Evolutionary conservation across 2,888 invertebrate species (phyloP).

Genomic region (Crossocerus cetratus): DNA sequence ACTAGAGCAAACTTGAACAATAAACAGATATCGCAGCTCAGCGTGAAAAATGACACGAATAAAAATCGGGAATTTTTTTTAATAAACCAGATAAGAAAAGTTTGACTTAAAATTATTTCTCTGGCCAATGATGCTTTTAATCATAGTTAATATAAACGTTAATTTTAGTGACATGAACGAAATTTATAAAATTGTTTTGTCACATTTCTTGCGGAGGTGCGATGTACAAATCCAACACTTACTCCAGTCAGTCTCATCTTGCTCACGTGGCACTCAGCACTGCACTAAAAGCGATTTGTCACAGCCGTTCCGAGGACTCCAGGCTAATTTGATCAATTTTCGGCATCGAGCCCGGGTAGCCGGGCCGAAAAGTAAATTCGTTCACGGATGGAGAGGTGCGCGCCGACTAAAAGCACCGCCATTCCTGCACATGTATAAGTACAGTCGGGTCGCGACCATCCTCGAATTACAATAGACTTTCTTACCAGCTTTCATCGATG

Average conservation of each 20-base stretch:
- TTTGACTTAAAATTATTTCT: no score
- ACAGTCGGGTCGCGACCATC: constrained; percentile 75
- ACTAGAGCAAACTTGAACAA: no score
- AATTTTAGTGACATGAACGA: no score
- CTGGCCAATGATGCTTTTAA: no score
- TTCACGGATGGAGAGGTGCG: constrained; percentile 67
- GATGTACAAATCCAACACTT: background rate
- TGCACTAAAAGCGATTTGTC: constrained; percentile 37
- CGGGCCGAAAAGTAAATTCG: constrained; percentile 62
- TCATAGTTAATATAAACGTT: no score
- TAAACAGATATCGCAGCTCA: no score
- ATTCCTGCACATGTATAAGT: constrained; percentile 76
- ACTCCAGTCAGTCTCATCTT: no score
- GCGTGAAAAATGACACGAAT: no score
- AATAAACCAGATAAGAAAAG: no score
- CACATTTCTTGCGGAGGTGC: background rate
- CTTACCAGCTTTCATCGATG: constrained; percentile 76
- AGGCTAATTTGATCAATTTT: constrained; percentile 5
- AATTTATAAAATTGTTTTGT: no score
- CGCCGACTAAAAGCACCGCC: constrained; percentile 71
- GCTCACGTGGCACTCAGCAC: constrained; percentile 48
- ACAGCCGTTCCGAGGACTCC: constrained; percentile 2
- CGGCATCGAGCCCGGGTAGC: constrained; percentile 53
- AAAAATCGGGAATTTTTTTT: no score
- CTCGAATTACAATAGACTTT: constrained; percentile 77